Base-by-base conservation (phyloP, 1,140 invertebrate species). In the Drosophila lacteicornis region DNA sequence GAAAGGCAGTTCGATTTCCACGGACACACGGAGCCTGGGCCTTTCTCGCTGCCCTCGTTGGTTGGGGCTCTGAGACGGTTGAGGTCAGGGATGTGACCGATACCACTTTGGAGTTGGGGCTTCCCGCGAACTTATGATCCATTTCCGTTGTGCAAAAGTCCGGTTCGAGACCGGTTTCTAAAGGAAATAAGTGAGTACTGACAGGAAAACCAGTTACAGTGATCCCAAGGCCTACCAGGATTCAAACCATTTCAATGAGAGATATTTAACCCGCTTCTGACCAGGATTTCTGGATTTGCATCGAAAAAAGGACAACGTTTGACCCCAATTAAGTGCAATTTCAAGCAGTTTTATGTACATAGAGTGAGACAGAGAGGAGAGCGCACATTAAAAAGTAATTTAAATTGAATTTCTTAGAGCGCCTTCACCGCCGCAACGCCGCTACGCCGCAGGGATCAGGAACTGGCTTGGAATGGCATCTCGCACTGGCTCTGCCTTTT, bases 321-420 rank as follows among this genome's bases (percentile, higher is more conserved):
- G 73, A 65, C 77, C 66, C 22, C 66, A 71, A 78, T 68, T 69
- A 68, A 85, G 77, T 85, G 82, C 79, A 82, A 66, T 78, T 68
- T 49, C 19, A 62, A 55, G 61, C 69, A 45, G 66, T 78, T 74
- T 82, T 51, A 56, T 56, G 33, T 22, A 55, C 33, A n/a, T 2
- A 42, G 40, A n/a, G 51, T 38, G 17, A 55, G 19, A n/a, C 2
- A 42, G 40, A n/a, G 51, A 43, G 15, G 27, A 66, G n/a, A 17
- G 12, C 13, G 65, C 47, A 79, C 80, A 87, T 87, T 87, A 87
- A 87, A 87, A 88, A 88, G 62, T 70, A 74, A 87, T 87, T 87
- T 87, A 87, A 88, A 87, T 87, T 88, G 80, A 88, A 87, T 88
- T 87, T 83, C 74, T 82, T 49, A 60, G 47, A 43, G 57, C 75